Base-by-base conservation (phyloP, 2,888 invertebrate species). In the Drosophila helvetica region DNA sequence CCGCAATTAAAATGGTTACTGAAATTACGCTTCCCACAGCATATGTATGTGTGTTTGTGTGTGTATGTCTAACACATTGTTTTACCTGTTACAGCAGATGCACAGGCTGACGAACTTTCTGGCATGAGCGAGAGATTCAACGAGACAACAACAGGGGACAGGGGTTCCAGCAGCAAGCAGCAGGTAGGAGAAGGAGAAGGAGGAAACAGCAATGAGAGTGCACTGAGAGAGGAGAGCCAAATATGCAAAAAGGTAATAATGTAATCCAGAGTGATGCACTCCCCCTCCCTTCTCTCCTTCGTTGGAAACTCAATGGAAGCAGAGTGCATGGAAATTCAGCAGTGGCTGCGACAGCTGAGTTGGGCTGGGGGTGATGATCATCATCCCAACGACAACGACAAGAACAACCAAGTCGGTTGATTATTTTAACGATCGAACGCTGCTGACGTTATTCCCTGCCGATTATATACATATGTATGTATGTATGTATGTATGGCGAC, bases 1-100 rank as follows among this genome's bases (percentile, higher is more conserved):
- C 53, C 15, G 64, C 72, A 72, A 55, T 72, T 71, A 72, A 71
- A 72, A 50, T 58, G 64, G 48, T 17, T 71, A 63, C 63, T 48
- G 56, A 64, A 63, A 63, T 54, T 50, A 69, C 48, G 45, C 48
- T 43, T 18, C 51, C 43, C 18, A 25, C n/a, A n/a, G n/a, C n/a
- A n/a, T n/a, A n/a, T 51, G 27, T 54, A 22, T 30, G 30, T 25
- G 30, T 2, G 30, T 10, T 15, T 30, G 57, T 47, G 22, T 25
- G 30, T 6, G 19, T 12, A 19, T 30, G 57, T 47, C 19, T n/a
- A 33, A 22, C 27, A 19, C 7, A 22, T 33, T 19, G 30, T 19
- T 55, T 62, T 70, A 54, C 67, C 63, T 63, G 64, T 47, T 43
- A 27, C 46, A 51, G 15, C 46, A 51, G 15, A 54, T 58, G 64